Base-by-base conservation (phyloP, 1,140 invertebrate genomes). In the Drosophila sucinea region DNA sequence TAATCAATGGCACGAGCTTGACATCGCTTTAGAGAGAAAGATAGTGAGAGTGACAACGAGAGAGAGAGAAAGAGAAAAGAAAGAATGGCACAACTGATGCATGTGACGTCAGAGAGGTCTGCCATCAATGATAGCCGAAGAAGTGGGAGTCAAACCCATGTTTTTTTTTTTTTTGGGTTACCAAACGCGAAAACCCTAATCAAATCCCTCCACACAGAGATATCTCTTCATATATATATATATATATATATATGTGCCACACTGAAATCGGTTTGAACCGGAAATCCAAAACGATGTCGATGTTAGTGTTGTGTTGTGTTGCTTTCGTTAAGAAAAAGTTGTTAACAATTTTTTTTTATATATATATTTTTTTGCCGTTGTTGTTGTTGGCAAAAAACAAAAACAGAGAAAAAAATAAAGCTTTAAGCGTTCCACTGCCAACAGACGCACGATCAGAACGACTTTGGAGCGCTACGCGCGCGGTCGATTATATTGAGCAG, bases 381-480 rank as follows among this genome's bases (percentile, higher is more conserved):
- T 35, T 56, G 60, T 67, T 66, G 29, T 73, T 81, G 56, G 69
- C 51, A 66, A 70, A 62, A 64, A 58, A 56, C 73, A 38, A 70
- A 75, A 76, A 54, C 55, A 58, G 32, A 58, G 51, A 41, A 83
- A 85, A 44, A 23, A 44, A 51, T 51, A 51, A 51, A 90, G 90
- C 90, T 90, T 91, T 84, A 81, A 90, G 74, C 77, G 74, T 58
- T 76, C 65, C 67, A 77, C 71, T 72, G 63, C 66, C 72, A 69
- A 77, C 73, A 51, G 65, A 65, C 41, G 62, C 55, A 71, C 82
- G 85, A 84, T 91, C 90, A 91, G 85, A 91, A 91, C 78, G 71
- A 91, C 77, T 90, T 91, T 79, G 60, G 68, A 91, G 85, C 73
- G 90, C 81, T 85, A 71, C 80, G 90, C 79, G 90, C 77, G 75